Evolutionary conservation across 2,888 invertebrate genomes (phyloP).

Genomic region (Helleia helle): DNA sequence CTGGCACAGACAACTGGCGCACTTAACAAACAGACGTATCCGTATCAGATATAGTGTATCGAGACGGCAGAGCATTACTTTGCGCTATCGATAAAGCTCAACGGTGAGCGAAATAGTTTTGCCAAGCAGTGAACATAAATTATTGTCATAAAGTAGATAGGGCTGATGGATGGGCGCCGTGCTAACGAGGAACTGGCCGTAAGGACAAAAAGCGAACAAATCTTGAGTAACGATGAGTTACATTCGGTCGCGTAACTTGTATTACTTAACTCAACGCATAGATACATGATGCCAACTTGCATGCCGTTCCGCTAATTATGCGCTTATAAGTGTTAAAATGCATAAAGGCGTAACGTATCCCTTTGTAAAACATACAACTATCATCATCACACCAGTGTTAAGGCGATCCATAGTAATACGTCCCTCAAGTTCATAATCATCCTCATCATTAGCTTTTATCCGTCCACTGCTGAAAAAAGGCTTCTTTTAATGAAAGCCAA

Average conservation of each 20-base stretch:
- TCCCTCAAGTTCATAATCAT: no score
- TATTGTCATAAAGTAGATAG: slow-evolving; percentile 71
- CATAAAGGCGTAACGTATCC: slow-evolving; percentile 35
- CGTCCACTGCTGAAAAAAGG: no score
- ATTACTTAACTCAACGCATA: slow-evolving; percentile 32
- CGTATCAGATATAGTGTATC: slow-evolving; percentile 70
- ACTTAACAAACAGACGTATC: slow-evolving; percentile 73
- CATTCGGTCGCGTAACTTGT: slow-evolving; percentile 24
- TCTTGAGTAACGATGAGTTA: slow-evolving; percentile 21
- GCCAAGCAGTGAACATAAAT: slow-evolving; percentile 65
- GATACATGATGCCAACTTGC: slow-evolving; percentile 35
- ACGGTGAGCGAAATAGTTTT: slow-evolving; percentile 70
- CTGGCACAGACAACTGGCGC: slow-evolving; percentile 64
- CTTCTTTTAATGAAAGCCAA: no score
- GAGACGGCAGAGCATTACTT: slow-evolving; percentile 67
- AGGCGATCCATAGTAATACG: no score
- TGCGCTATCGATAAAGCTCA: slow-evolving; percentile 72
- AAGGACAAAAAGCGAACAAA: slow-evolving; percentile 28
- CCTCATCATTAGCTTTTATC: no score
- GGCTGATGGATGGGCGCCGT: slow-evolving; percentile 56
- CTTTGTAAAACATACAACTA: background rate
- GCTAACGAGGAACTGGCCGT: slow-evolving; percentile 55
- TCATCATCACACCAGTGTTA: background rate
- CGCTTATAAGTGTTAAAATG: slow-evolving; percentile 25
- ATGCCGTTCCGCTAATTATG: slow-evolving; percentile 35